Evolutionary conservation across 2,797 vertebrate species (phyloP).

Genomic region (Pitangus sulphuratus): DNA sequence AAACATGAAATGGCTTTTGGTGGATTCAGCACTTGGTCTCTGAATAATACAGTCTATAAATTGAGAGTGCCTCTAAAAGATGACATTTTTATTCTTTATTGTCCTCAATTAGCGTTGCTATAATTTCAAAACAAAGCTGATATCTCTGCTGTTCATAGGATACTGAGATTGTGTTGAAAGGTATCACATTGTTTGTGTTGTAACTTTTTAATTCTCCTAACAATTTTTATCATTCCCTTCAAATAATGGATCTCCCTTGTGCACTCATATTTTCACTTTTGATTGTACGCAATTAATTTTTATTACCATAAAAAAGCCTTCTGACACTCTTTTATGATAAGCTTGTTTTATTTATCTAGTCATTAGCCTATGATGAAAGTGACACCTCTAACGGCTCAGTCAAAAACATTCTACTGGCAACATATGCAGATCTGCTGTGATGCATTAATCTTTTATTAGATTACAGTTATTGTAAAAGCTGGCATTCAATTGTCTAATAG

Average conservation of each 20-base stretch:
- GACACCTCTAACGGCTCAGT: slow-evolving; percentile 37
- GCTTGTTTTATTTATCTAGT: slow-evolving; percentile 59
- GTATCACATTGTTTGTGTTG: neutral
- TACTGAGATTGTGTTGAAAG: neutral
- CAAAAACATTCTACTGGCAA: slow-evolving; percentile 47
- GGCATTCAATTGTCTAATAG: slow-evolving; percentile 30
- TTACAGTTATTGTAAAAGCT: slow-evolving; percentile 59
- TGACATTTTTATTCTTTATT: neutral
- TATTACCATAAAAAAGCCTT: slow-evolving; percentile 60
- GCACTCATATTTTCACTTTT: slow-evolving; percentile 41
- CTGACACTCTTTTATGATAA: slow-evolving; percentile 43
- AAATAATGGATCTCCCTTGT: slow-evolving; percentile 22
- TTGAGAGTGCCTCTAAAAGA: slow-evolving; percentile 7
- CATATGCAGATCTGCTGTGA: slow-evolving; percentile 42
- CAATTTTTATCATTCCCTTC: slow-evolving; percentile 31
- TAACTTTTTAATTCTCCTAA: slow-evolving; percentile 30
- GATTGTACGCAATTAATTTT: slow-evolving; percentile 55
- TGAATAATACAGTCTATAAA: slow-evolving; percentile 28
- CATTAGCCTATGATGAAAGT: slow-evolving; percentile 42
- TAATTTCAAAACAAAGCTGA: slow-evolving; percentile 41
- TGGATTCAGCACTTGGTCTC: neutral
- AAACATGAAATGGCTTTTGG: neutral
- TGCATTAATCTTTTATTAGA: slow-evolving; percentile 69
- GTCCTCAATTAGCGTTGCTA: slow-evolving; percentile 8
- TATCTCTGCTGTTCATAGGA: neutral